A percentile compares a stretch with the other conserved stretches of the same genome.
Evolutionary conservation across 2,888 invertebrate species (phyloP).

Genomic region (Chromoteleia sp.): DNA sequence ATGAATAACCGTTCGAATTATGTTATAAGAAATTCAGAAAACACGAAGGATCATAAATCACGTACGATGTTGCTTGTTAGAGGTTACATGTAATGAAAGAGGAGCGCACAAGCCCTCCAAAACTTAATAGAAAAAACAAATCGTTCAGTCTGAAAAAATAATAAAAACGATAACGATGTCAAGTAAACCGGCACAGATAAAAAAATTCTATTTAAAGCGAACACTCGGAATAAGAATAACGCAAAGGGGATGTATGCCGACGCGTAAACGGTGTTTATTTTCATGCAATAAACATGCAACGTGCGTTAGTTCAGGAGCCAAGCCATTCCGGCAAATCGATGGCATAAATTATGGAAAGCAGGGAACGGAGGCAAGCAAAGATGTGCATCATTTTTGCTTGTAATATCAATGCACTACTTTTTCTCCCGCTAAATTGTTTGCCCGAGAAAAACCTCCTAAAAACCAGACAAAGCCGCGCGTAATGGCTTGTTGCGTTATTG

Average conservation of each 20-base stretch:
- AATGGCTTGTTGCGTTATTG: constrained; percentile 69
- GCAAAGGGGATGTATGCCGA: constrained; percentile 48
- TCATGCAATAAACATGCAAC: constrained; percentile 58
- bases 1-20: too few relatives aligned
- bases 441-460: constrained; percentile 42
- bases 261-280: constrained; percentile 64
- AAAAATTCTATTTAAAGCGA: constrained; percentile 48
- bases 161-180: constrained; percentile 12
- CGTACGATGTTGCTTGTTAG: too few relatives aligned
- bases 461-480: constrained; percentile 60
- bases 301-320: constrained; percentile 38
- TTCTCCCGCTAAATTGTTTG: constrained; percentile 55
- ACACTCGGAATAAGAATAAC: constrained; percentile 49
- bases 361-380: constrained; percentile 27
- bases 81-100: too few relatives aligned
- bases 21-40: too few relatives aligned
- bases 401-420: constrained; percentile 52
- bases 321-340: constrained; percentile 62
- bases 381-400: constrained; percentile 58
- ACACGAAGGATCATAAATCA: too few relatives aligned
- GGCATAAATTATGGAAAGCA: constrained; percentile 66
- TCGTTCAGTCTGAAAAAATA: constrained; percentile 2
- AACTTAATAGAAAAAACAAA: constrained; percentile 15
- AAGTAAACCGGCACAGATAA: constrained; percentile 27
- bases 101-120: too few relatives aligned